Evolutionary conservation across 2,888 invertebrate genomes (phyloP), one percentile per base, ranked within the genome.

Genomic region (Xestia ashworthii): DNA sequence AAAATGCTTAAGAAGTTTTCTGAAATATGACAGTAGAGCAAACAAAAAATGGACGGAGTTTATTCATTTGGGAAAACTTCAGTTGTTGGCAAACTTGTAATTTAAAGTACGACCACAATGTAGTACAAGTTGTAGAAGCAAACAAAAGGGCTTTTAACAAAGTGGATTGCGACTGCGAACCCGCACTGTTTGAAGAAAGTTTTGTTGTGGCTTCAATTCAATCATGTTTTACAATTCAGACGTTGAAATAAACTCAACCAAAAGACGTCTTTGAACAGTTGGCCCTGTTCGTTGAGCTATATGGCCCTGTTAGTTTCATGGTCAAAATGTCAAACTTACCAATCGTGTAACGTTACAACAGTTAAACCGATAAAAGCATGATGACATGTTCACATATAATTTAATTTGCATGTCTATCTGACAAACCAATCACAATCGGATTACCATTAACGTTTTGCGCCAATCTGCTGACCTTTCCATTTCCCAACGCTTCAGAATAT

Each of bases 121-220:
- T 60, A 81, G 19, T 74, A 62, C 67, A 69, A 74, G 65, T 78
- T 69, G 46, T 68, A 62, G n/a, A 60, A 70, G 38, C 67, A 71
- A 72, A 74, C 78, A 81, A 78, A 83, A 73, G 78, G 78, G 78
- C 72, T 83, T 70, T 71, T 55, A 78, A 62, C 82, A 81, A 78
- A 82, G 74, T 82, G 38, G 44, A 71, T 70, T 72, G 82, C 58
- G 25, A 58, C 64, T 58, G 72, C 44, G 32, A 67, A 55, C 62
- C 71, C 66, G 48, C 82, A 55, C 50, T 70, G 80, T 80, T 76
- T 72, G 66, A 82, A 66, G 71, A 80, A 83, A 85, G 82, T 84
- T 83, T 22, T 70, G 70, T 81, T 81, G 78, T 71, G 83, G 78
- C 64, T 74, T 81, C 69, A 72, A 78, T 74, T 72, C 71, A 46